Conservation (phyloP, 2,113 vertebrate species). For the Mirza zaza region DNA sequence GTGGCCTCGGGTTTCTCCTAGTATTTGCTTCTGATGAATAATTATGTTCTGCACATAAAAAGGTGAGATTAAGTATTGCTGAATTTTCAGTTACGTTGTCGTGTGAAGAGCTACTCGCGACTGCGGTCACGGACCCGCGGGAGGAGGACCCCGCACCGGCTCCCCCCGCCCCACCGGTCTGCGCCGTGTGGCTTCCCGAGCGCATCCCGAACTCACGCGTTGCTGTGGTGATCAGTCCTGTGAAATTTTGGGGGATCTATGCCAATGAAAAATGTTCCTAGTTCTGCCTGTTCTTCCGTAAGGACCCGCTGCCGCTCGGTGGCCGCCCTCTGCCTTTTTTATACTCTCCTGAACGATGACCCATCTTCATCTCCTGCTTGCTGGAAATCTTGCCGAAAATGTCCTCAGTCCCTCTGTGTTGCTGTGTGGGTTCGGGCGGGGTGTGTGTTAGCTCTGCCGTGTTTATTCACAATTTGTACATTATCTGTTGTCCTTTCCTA, state of each 20-base stretch:
- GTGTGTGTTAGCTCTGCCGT: constrained; percentile 77
- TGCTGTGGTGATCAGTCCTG: background rate
- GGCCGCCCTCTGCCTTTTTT: constrained; percentile 39
- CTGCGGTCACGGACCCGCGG: background rate
- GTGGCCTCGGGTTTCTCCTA: constrained; percentile 49
- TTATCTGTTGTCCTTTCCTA: constrained; percentile 91
- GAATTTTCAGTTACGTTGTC: background rate
- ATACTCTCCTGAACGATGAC: background rate
- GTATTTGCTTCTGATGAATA: constrained; percentile 25
- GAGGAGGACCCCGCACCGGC: background rate
- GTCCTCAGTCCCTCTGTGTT: background rate
- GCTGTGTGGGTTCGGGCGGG: constrained; percentile 39
- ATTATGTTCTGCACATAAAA: constrained; percentile 37
- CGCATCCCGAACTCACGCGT: background rate
- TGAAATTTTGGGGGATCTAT: background rate
- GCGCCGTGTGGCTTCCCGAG: background rate
- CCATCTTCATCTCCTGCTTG: background rate
- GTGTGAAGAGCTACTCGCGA: background rate
- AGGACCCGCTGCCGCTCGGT: background rate
- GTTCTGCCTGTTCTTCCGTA: background rate
- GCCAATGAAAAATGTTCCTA: background rate
- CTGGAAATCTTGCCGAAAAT: constrained; percentile 28
- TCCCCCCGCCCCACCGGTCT: background rate
- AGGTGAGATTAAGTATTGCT: background rate
- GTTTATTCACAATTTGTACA: constrained; percentile 90